phyloP scores from a whole-genome alignment of 2,113 vertebrate genomes.

The Bucco capensis region DNA sequence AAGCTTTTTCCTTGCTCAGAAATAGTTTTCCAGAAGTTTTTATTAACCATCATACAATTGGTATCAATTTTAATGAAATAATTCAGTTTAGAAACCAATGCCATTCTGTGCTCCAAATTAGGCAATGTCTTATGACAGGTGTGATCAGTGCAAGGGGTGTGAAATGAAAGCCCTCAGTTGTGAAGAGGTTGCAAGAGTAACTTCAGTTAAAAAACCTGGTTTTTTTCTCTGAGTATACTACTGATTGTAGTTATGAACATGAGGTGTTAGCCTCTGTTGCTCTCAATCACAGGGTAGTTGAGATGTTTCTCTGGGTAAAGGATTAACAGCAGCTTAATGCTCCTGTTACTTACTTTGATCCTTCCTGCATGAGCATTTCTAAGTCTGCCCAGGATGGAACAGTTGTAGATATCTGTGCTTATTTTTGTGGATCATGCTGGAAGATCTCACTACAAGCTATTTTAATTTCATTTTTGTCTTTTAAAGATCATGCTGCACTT shows the following conservation, averaged over 20 bases:
- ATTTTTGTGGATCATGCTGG: background rate
- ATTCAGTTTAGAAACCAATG: background rate
- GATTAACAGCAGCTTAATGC: background rate
- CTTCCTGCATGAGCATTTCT: background rate
- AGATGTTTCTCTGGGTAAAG: background rate
- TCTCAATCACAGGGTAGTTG: accelerated
- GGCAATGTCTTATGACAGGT: background rate
- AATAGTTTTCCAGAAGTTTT: background rate
- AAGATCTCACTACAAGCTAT: background rate
- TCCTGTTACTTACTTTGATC: background rate
- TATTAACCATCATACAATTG: background rate
- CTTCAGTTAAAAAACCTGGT: background rate
- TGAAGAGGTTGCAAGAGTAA: background rate
- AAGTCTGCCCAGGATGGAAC: background rate
- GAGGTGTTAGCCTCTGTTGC: background rate
- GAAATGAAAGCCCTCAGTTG: background rate
- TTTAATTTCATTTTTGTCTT: background rate
- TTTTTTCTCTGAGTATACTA: background rate
- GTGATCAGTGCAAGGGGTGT: background rate
- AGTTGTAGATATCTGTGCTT: background rate
- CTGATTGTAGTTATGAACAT: accelerated
- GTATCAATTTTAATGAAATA: background rate
- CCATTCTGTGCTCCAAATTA: background rate
- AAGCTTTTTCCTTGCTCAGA: background rate
- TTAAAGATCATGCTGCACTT: background rate